Evolutionary conservation across 2,888 invertebrate genomes (phyloP).

Genomic region (Cheilosia variabilis): DNA sequence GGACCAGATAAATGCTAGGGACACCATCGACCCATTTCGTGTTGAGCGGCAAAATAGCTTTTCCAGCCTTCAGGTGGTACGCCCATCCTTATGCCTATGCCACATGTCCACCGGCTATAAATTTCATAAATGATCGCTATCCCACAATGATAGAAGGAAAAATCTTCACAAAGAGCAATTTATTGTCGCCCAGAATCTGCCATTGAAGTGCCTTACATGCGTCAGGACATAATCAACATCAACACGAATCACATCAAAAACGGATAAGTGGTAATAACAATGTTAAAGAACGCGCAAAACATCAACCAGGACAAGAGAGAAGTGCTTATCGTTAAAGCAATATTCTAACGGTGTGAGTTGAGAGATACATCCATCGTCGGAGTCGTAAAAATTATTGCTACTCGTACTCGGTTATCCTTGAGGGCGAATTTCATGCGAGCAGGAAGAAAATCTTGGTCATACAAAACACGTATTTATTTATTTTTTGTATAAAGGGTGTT

Average conservation of each 20-base stretch:
- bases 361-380: background rate
- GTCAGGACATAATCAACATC: slow-evolving; percentile 14
- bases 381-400: too few species aligned
- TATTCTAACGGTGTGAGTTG: background rate
- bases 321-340: slow-evolving; percentile 6
- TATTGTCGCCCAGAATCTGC: slow-evolving; percentile 2
- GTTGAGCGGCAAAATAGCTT: background rate
- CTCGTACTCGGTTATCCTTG: background rate
- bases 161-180: background rate
- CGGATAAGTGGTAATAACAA: slow-evolving; percentile 20
- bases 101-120: background rate
- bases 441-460: too few species aligned
- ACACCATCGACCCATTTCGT: background rate
- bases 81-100: background rate
- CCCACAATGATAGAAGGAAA: background rate
- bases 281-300: background rate
- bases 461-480: background rate
- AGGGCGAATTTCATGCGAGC: background rate
- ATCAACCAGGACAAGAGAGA: background rate
- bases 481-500: background rate
- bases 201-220: slow-evolving; percentile 14
- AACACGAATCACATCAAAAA: slow-evolving; percentile 30
- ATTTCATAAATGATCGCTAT: background rate
- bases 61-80: too few species aligned
- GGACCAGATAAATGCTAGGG: background rate